phyloP scores from a whole-genome alignment of 2,888 invertebrate genomes.

The Hedya salicella region DNA sequence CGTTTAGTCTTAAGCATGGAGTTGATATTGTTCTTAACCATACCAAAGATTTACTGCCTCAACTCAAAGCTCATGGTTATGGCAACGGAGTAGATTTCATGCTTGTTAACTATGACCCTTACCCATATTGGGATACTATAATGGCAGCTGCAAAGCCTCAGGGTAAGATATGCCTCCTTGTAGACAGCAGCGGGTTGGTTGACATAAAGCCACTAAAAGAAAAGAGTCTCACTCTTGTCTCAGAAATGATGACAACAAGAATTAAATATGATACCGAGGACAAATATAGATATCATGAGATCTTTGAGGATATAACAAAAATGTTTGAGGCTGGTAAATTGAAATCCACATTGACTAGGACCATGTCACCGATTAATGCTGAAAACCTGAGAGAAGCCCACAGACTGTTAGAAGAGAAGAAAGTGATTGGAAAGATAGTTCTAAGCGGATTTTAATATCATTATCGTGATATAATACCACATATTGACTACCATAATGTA shows the following conservation, averaged over 20 bases:
- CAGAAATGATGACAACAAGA: conserved; percentile 73
- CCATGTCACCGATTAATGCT: conserved; percentile 73
- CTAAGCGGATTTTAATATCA: conserved; percentile 62
- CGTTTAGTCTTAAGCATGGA: conserved; percentile 64
- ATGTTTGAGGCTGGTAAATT: conserved; percentile 67
- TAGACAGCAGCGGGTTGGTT: conserved; percentile 69
- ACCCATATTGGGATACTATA: conserved; percentile 73
- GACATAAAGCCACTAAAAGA: conserved; percentile 68
- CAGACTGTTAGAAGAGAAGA: conserved; percentile 66
- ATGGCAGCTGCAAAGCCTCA: conserved; percentile 72
- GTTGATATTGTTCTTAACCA: conserved; percentile 72
- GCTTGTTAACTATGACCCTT: conserved; percentile 74
- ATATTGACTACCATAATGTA: too few relatives aligned
- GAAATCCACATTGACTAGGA: conserved; percentile 67
- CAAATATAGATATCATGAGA: conserved; percentile 66
- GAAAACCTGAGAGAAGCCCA: conserved; percentile 72
- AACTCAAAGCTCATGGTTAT: conserved; percentile 65
- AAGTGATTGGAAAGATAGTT: conserved; percentile 72
- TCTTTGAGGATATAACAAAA: conserved; percentile 63
- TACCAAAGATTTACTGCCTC: conserved; percentile 63
- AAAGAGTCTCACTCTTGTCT: conserved; percentile 72
- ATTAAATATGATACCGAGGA: conserved; percentile 73
- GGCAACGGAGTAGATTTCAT: conserved; percentile 71
- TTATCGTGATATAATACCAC: too few relatives aligned
- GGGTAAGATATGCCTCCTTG: conserved; percentile 73